Conservation (phyloP, 2,113 vertebrate species). For the Lamprotornis superbus region DNA sequence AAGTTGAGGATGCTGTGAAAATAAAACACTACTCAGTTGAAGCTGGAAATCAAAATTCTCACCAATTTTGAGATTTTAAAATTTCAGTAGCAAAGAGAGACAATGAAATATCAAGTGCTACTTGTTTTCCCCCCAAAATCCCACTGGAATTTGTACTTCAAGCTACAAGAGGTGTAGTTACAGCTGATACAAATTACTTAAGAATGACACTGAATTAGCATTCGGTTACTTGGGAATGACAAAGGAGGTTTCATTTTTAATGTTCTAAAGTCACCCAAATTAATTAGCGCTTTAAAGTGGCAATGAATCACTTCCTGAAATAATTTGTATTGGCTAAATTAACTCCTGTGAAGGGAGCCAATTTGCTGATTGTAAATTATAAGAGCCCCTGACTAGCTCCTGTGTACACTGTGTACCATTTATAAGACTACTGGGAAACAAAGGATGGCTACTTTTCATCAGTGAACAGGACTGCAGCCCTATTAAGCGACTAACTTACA, state of each 20-base stretch:
- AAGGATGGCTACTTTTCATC: slow-evolving; percentile 45
- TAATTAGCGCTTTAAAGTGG: slow-evolving; percentile 43
- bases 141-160: background rate
- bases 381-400: slow-evolving; percentile 11
- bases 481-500: slow-evolving; percentile 4
- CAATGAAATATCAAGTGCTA: background rate
- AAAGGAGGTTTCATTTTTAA: slow-evolving; percentile 54
- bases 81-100: background rate
- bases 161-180: background rate
- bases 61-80: background rate
- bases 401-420: background rate
- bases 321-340: slow-evolving; percentile 60
- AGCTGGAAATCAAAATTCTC: background rate
- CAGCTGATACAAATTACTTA: background rate
- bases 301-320: slow-evolving; percentile 61
- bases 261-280: slow-evolving; percentile 46
- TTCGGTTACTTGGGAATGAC: slow-evolving; percentile 36
- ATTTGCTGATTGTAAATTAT: slow-evolving; percentile 54
- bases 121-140: background rate
- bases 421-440: slow-evolving; percentile 44
- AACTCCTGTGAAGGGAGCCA: slow-evolving; percentile 52
- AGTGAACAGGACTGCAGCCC: slow-evolving; percentile 1
- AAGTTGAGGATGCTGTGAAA: background rate
- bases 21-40: background rate
- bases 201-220: slow-evolving; percentile 23